These are phyloP conservation scores for Lycorma delicatula DNA, from an alignment of 1,140 invertebrate species.

Conservation along the genomic window DNA sequence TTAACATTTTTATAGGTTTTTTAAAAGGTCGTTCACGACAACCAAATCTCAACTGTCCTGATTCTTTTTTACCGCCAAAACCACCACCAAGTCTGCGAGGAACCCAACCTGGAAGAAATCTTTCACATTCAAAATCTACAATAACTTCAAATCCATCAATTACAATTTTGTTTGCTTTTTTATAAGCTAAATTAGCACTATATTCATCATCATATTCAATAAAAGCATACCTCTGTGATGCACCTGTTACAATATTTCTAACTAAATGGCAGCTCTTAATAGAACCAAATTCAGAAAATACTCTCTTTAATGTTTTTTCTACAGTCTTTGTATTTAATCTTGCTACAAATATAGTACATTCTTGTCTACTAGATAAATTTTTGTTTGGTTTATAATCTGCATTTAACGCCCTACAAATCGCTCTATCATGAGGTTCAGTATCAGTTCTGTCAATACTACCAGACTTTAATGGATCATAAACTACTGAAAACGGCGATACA, in stretches of 20 bases:
- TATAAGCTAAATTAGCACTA: conserved; percentile 51
- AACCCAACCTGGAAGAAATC: conserved; percentile 64
- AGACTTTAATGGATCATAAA: conserved; percentile 58
- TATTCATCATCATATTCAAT: conserved; percentile 62
- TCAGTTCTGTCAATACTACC: conserved; percentile 83
- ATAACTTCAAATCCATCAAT: conserved; percentile 53
- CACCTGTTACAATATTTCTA: conserved; percentile 71
- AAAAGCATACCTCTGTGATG: conserved; percentile 77
- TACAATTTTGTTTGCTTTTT: conserved; percentile 49
- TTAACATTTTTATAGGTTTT: conserved; percentile 40
- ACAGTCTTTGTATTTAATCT: conserved; percentile 63
- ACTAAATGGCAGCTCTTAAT: conserved; percentile 60
- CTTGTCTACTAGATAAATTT: conserved; percentile 55
- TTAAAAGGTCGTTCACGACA: conserved; percentile 65
- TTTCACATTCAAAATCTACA: conserved; percentile 47
- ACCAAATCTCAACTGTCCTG: conserved; percentile 81
- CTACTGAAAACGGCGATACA: conserved; percentile 45
- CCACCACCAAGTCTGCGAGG: conserved; percentile 77
- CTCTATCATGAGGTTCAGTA: conserved; percentile 70
- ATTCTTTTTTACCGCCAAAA: conserved; percentile 78
- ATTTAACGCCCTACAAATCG: conserved; percentile 59
- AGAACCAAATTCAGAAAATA: conserved; percentile 57
- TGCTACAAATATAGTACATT: conserved; percentile 69
- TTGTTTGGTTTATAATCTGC: conserved; percentile 60
- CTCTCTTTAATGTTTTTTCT: conserved; percentile 40